phyloP scores from a whole-genome alignment of 30 jellyfish, hydroid and myxozoan genomes.

The Hydra vulgaris region DNA sequence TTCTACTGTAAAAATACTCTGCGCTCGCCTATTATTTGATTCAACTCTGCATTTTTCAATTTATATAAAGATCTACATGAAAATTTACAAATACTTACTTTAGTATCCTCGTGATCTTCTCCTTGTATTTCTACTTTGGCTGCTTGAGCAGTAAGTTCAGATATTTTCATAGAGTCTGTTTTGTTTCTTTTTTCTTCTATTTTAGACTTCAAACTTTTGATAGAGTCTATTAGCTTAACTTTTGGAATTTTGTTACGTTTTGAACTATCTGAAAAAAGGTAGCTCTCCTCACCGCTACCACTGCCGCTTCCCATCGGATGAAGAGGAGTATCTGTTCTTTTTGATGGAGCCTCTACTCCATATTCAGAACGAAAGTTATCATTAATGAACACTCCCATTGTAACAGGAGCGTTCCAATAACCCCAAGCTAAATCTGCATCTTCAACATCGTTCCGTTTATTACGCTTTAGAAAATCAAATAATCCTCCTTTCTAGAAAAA shows the following conservation, averaged over 20 bases:
- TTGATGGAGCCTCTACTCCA: conserved; percentile 14
- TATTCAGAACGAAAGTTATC: conserved; percentile 1
- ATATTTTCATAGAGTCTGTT: not conserved
- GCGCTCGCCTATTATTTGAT: no score
- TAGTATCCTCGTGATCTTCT: conserved; percentile 11
- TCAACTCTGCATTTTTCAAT: not conserved
- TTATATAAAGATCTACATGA: not conserved
- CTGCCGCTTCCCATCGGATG: conserved; percentile 23
- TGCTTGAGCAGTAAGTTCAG: conserved; percentile 30
- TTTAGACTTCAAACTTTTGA: not conserved
- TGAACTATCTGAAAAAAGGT: conserved; percentile 14
- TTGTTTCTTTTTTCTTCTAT: not conserved
- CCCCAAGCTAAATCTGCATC: not conserved
- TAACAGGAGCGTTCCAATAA: conserved; percentile 26
- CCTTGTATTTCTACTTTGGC: conserved; percentile 28
- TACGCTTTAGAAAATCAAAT: conserved; percentile 13
- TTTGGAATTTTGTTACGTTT: conserved; percentile 24
- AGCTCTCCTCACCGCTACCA: conserved; percentile 4
- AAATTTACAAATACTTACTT: no score
- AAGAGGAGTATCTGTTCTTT: conserved; percentile 29
- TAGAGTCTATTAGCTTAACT: not conserved
- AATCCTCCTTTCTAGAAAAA: conserved; percentile 5
- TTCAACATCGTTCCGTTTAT: conserved; percentile 12
- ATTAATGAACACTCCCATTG: conserved; percentile 14
- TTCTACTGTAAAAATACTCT: no score